Evolutionary conservation across 2,797 vertebrate genomes (phyloP), one percentile per base, ranked within the genome.

Genomic region (Huso huso): DNA sequence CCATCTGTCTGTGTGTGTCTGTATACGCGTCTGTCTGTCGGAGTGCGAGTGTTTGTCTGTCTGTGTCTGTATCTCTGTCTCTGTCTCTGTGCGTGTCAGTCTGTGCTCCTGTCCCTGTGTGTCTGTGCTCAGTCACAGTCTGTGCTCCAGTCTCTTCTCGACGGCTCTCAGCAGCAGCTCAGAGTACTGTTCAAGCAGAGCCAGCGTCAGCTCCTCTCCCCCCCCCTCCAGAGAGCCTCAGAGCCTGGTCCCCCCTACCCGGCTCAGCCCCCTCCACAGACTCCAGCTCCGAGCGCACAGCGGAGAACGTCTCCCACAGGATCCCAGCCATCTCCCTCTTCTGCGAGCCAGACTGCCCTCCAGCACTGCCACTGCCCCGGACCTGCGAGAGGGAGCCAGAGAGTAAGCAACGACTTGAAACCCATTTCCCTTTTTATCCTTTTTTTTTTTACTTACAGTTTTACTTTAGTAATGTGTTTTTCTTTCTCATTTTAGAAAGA

Each of bases 131-230:
- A 37, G 10, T 79, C 81, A 95, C 66, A 85, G 86, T 76, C 93
- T 95, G 75, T 87, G 88, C 60, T 94, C 93, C 72, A 95, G 92
- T 79, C 92, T 91, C 72, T 83, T 88, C 69, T 94, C 90, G 62
- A 99, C 94, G 0, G 96, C 95, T 80, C 91, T 91, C 49, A 98
- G 89, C 75, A 99, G 88, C 1, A 98, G 88, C 79, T 95, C 89
- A 0, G 96, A 98, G 77, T 99, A 99, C 67, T 96, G 94, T 77
- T 98, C 95, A 72, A 99, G 81, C 68, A 99, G 86, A 37, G 94
- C 95, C 1, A 93, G 87, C 0, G 92, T 96, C 77, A 89, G 91
- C 71, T 87, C 90, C 62, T 91, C 91, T 15, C 90, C 92, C 58
- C 87, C 87, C 15, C 0, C 69, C 79, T 0, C 62, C 69, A 4